Conservation (phyloP, 2,113 vertebrate genomes). For the Neoarius graeffei region DNA sequence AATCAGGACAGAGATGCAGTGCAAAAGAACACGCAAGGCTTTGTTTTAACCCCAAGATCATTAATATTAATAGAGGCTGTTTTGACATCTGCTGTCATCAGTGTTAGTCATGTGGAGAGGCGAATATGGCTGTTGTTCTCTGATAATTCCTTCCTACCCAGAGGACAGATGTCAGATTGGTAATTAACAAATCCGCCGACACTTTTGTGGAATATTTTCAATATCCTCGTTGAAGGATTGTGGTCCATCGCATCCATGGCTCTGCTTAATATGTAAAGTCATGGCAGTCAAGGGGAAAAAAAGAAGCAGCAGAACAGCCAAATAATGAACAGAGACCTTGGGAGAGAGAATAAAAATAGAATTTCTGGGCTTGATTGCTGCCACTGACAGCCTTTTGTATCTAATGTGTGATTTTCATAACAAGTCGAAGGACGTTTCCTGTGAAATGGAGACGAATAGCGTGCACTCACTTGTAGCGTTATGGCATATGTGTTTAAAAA, state of each 20-base stretch:
- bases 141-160: conserved; percentile 63
- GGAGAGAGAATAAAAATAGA: conserved; percentile 59
- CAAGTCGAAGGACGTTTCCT: conserved; percentile 36
- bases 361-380: conserved; percentile 66
- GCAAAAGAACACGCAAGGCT: conserved; percentile 54
- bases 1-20: conserved; percentile 56
- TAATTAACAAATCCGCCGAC: conserved; percentile 73
- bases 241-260: background rate
- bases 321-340: conserved; percentile 49
- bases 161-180: conserved; percentile 70
- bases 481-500: background rate
- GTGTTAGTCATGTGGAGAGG: conserved; percentile 52
- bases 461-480: background rate
- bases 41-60: conserved; percentile 48
- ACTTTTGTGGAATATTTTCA: conserved; percentile 53
- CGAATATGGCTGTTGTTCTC: conserved; percentile 58
- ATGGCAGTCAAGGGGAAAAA: conserved; percentile 46
- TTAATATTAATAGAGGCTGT: conserved; percentile 58
- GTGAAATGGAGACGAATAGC: background rate
- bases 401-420: conserved; percentile 44
- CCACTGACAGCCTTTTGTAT: conserved; percentile 64
- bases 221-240: conserved; percentile 40
- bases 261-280: conserved; percentile 45
- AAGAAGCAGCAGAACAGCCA: conserved; percentile 48
- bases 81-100: conserved; percentile 68